These are phyloP conservation scores for Dermatophagoides farinae DNA, from an alignment of 1,140 invertebrate genomes.

Conservation along the genomic window DNA sequence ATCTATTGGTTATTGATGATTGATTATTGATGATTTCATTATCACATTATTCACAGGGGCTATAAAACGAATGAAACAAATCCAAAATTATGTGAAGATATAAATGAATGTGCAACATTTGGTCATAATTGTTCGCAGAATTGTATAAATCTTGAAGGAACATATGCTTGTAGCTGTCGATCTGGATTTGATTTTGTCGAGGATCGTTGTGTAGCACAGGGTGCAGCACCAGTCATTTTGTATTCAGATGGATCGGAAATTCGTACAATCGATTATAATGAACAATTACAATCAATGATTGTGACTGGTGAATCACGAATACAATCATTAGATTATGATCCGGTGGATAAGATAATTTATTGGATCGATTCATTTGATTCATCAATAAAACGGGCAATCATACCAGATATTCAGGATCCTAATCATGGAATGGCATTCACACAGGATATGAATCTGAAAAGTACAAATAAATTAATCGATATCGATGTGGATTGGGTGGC, in stretches of 20 bases:
- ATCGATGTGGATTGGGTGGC: constrained; percentile 77
- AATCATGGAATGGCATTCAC: constrained; percentile 48
- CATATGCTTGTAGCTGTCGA: constrained; percentile 63
- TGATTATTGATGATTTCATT: neutral
- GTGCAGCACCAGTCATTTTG: constrained; percentile 25
- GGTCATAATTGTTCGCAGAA: constrained; percentile 73
- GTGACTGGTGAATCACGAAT: constrained; percentile 61
- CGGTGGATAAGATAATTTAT: constrained; percentile 54
- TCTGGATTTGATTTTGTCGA: constrained; percentile 43
- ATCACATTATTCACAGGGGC: constrained; percentile 44
- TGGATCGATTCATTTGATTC: constrained; percentile 79
- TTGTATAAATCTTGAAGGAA: constrained; percentile 77
- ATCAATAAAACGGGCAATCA: constrained; percentile 71
- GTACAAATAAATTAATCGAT: constrained; percentile 49
- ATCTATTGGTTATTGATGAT: neutral
- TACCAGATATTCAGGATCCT: constrained; percentile 45
- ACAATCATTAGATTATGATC: constrained; percentile 65
- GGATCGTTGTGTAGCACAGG: constrained; percentile 19
- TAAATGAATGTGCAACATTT: constrained; percentile 66
- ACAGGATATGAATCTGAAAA: constrained; percentile 55
- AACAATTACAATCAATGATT: constrained; percentile 30
- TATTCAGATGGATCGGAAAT: constrained; percentile 62
- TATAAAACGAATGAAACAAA: constrained; percentile 46
- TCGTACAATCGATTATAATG: constrained; percentile 37
- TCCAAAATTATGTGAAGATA: constrained; percentile 39